Base-by-base conservation (phyloP, 2,797 vertebrate species). In the Xenentodon cancila region DNA sequence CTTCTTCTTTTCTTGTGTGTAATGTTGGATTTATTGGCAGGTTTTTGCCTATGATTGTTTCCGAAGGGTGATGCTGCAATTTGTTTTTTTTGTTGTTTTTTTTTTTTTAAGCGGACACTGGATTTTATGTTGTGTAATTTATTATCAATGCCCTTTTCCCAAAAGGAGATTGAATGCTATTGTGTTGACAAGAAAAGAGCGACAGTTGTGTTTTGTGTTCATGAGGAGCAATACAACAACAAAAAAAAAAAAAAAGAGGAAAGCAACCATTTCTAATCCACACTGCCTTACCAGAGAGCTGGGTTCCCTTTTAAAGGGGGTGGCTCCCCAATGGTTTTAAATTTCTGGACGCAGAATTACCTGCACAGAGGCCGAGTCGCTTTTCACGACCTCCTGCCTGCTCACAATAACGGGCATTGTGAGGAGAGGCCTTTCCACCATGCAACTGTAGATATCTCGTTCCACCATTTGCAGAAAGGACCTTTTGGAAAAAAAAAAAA, bases 401-500 rank as follows among this genome's bases (percentile, higher is more conserved):
- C 73, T 80, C 70, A 92, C 88, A 93, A 92, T 91, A 82, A 79
- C 69, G 65, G 63, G 50, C 85, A 85, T 91, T 93, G 91, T 92
- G 66, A 65, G 66, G 21, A 51, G 73, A 75, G 64, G 74, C 73
- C 64, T 61, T 61, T 65, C 59, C 61, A 64, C 56, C 63, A 19
- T 27, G 37, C 68, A 60, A 56, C 73, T 80, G 78, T 73, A 85
- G 74, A 80, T 86, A 92, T 91, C 87, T 78, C 64, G 67, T 92
- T 91, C 68, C 86, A 71, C 20, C 18, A 70, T 58, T 58, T 63
- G 62, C 46, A 81, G 80, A 81, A 77, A 75, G 72, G 62, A 75
- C 17, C 83, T 79, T 80, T 81, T n/a, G n/a, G n/a, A n/a, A n/a
- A n/a, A n/a, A n/a, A n/a, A n/a, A n/a, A n/a, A n/a, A 57, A 82